A percentile compares a stretch with the other conserved stretches of the same genome.
phyloP scores from a whole-genome alignment of 92 coral and sea anemone species.

The Siderastrea radians region DNA sequence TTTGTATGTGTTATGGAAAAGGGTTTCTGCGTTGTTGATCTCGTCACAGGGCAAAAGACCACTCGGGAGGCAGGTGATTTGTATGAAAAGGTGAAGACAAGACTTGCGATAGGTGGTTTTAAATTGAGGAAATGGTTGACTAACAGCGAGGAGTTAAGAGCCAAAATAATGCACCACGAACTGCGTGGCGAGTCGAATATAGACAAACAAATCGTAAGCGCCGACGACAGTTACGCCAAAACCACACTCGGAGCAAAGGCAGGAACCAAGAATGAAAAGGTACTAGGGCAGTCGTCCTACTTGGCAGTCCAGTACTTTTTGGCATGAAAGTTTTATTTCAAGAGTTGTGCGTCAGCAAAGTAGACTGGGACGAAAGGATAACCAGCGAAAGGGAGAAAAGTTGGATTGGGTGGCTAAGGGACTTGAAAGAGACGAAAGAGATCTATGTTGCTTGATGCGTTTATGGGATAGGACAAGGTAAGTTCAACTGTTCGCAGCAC shows the following conservation, averaged over 20 bases:
- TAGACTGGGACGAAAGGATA: conserved; percentile 50
- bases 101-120: conserved; percentile 12
- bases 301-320: conserved; percentile 33
- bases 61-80: background rate
- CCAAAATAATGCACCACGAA: no score
- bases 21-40: background rate
- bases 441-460: no score
- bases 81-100: background rate
- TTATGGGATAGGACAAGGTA: no score
- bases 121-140: conserved; percentile 19
- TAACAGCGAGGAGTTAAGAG: background rate
- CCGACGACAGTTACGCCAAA: conserved; percentile 58
- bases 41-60: background rate
- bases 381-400: no score
- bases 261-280: conserved; percentile 54
- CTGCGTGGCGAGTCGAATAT: background rate
- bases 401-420: no score
- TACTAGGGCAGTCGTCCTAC: conserved; percentile 45
- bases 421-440: no score
- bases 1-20: background rate
- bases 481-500: no score
- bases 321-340: conserved; percentile 58
- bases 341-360: conserved; percentile 39
- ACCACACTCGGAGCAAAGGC: conserved; percentile 22
- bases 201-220: conserved; percentile 7